Base-by-base conservation (phyloP, 2,888 invertebrate species). In the Adela reaumurella region DNA sequence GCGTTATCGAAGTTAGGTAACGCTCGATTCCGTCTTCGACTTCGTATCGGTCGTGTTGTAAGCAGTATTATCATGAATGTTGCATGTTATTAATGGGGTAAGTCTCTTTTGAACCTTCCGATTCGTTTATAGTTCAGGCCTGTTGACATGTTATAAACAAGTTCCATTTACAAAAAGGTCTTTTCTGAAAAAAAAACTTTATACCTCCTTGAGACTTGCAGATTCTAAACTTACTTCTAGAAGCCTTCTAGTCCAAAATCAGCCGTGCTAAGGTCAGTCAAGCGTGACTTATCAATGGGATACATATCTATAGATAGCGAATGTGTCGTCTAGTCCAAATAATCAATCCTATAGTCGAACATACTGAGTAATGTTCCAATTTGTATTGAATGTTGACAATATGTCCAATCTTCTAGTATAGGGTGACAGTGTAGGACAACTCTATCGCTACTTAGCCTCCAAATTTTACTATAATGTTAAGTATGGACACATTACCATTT, bases 251-350 rank as follows among this genome's bases (percentile, higher is more conserved):
- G 8, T 35, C 35, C n/a, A 35, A 35, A 8, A 14, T 14, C 35
- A 35, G 35, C 35, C 35, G n/a, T 11, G 35, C 35, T 35, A 35
- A 14, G 6, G 10, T 6, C 35, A 8, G 35, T 35, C 8, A 35
- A 35, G 8, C 35, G n/a, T 35, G 35, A 70, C 74, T 74, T 78
- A 78, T 78, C 78, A 77, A 35, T 78, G 71, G 74, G 74, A 77
- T 69, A 78, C 78, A 78, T 78, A 78, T 78, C 78, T 78, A 73
- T 78, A 78, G 78, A 72, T 78, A 77, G 78, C 74, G 57, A 68
- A 76, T 70, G 74, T 74, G 76, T 74, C 74, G 72, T 72, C 73
- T 78, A 77, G 76, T 76, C 70, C 78, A 77, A 76, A 74, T 73
- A 24, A 24, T 24, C 24, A 24, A 24, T 24, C 24, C 8, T 4